Evolutionary conservation across 2,888 invertebrate species (phyloP).

Genomic region (Arrhopalites spinosus): DNA sequence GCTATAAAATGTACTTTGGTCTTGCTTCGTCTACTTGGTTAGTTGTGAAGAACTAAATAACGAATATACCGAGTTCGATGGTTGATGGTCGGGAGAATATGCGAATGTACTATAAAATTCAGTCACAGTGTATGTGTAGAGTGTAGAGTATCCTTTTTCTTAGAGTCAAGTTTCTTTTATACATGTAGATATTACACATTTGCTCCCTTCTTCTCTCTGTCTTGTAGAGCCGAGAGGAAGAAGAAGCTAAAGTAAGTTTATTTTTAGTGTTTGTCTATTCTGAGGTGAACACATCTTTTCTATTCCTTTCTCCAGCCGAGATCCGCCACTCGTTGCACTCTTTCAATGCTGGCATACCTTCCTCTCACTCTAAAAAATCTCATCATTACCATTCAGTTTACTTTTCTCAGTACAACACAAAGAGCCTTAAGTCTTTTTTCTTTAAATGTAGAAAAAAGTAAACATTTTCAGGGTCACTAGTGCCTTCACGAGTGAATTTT

Average conservation of each 20-base stretch:
- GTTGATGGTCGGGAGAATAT: no score
- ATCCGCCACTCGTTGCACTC: background rate
- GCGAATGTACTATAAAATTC: no score
- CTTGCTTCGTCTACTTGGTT: no score
- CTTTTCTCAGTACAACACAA: conserved; percentile 14
- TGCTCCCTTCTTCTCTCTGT: conserved; percentile 10
- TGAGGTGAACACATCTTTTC: conserved; percentile 32
- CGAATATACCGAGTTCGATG: no score
- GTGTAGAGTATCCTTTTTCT: conserved; percentile 11
- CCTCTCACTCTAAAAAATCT: conserved; percentile 3
- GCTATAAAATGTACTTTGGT: no score
- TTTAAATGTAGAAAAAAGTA: no score
- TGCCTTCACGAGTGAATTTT: no score
- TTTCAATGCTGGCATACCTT: background rate
- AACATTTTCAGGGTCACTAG: no score
- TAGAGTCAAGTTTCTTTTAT: background rate
- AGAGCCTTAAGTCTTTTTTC: background rate
- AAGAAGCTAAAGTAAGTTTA: conserved; percentile 34
- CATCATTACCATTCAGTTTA: background rate
- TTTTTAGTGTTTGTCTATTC: conserved; percentile 35
- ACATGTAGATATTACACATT: no score
- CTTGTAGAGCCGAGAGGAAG: conserved; percentile 2
- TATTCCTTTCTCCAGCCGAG: conserved; percentile 28
- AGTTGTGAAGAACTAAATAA: no score
- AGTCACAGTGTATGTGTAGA: no score